Evolutionary conservation across 1,140 invertebrate genomes (phyloP).

Genomic region (Nymphalis io): DNA sequence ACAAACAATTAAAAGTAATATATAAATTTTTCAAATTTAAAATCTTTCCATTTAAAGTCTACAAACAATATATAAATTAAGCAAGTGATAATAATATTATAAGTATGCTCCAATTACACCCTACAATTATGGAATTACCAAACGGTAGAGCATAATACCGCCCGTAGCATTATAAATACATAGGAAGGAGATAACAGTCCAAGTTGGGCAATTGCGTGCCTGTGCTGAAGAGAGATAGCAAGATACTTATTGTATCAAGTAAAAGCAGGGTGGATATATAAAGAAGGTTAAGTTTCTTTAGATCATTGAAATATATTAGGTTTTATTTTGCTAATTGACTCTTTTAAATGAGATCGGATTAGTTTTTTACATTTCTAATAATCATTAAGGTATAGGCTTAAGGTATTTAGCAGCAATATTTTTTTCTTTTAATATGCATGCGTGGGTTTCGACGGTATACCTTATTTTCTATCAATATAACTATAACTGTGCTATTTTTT

Average conservation of each 20-base stretch:
- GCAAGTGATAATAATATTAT: no score
- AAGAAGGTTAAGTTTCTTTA: constrained; percentile 60
- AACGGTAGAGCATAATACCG: background rate
- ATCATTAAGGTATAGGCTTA: background rate
- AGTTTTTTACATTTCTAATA: background rate
- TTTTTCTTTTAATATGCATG: no score
- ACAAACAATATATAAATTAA: no score
- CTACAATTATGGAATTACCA: no score
- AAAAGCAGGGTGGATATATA: constrained; percentile 39
- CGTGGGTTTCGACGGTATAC: no score
- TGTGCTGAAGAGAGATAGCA: constrained; percentile 51
- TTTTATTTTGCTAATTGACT: constrained; percentile 72
- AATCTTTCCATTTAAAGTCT: no score
- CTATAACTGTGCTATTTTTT: no score
- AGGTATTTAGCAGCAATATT: background rate
- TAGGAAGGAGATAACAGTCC: constrained; percentile 65
- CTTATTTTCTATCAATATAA: no score
- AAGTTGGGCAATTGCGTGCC: constrained; percentile 60
- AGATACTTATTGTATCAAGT: constrained; percentile 23
- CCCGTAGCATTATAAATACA: constrained; percentile 47
- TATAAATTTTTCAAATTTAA: no score
- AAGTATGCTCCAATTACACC: no score
- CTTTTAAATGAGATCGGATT: constrained; percentile 3
- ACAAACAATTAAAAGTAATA: no score
- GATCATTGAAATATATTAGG: constrained; percentile 73